These are phyloP conservation scores for Zosterops japonicus DNA, from an alignment of 2,113 vertebrate species.

Conservation along the genomic window DNA sequence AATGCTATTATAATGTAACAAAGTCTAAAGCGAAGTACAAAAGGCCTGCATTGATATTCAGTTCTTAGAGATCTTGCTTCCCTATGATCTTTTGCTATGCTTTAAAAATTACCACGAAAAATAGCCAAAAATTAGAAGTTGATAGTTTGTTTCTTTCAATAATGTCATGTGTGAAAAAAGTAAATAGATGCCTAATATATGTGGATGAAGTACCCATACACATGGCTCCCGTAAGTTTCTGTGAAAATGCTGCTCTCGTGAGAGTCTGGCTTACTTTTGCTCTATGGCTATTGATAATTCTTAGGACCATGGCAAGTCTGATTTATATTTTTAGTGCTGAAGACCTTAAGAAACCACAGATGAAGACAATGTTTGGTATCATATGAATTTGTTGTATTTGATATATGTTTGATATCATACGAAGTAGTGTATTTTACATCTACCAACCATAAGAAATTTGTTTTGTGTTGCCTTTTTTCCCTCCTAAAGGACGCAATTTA, in stretches of 20 bases:
- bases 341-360: slow-evolving; percentile 27
- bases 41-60: neutral
- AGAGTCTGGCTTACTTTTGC: neutral
- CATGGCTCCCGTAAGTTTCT: neutral
- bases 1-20: neutral
- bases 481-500: neutral
- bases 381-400: neutral
- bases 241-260: neutral
- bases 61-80: neutral
- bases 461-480: neutral
- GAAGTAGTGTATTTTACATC: neutral
- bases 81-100: neutral
- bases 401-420: neutral
- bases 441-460: neutral
- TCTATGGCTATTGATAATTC: slow-evolving; percentile 42
- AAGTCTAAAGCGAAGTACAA: neutral
- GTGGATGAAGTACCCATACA: neutral
- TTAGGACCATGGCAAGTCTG: slow-evolving; percentile 16
- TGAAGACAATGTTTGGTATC: neutral
- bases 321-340: slow-evolving; percentile 47
- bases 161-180: neutral
- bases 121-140: neutral
- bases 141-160: neutral
- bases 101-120: slow-evolving; percentile 48
- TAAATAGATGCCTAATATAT: slow-evolving; percentile 10